Percentiles rank a stretch among this genome's conserved stretches.
These are phyloP conservation scores for Mormyrops boulengeri DNA, from an alignment of 2,797 vertebrate species.

Conservation along the genomic window DNA sequence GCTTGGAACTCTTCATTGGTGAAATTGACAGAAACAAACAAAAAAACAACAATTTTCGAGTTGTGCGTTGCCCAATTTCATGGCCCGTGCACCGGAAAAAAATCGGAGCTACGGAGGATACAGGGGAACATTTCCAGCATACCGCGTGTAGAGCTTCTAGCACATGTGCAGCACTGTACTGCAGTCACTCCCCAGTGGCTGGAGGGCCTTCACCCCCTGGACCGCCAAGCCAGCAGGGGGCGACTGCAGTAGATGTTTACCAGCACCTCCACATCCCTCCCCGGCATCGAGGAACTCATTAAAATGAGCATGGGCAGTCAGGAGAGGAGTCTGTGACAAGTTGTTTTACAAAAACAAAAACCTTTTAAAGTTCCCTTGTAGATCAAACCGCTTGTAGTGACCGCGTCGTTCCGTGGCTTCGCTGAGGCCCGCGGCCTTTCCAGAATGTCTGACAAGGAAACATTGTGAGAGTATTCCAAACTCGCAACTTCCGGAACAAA, in stretches of 20 bases:
- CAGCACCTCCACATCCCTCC: neutral
- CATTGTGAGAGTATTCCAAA: neutral
- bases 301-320: neutral
- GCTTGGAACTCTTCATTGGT: neutral
- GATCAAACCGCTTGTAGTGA: neutral
- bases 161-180: neutral
- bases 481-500: neutral
- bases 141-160: neutral
- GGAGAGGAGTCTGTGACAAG: neutral
- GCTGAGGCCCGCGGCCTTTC: neutral
- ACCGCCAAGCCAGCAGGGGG: neutral
- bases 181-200: neutral
- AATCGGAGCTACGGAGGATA: neutral
- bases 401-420: neutral
- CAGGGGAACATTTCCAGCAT: neutral
- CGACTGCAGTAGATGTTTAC: neutral
- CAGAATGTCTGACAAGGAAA: neutral
- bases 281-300: neutral
- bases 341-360: slow-evolving; percentile 3
- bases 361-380: neutral
- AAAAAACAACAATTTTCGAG: neutral
- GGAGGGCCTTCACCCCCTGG: neutral
- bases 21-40: neutral
- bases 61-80: neutral
- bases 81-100: neutral